Base-by-base conservation (phyloP, 2,113 vertebrate species). In the Corythaixoides concolor region DNA sequence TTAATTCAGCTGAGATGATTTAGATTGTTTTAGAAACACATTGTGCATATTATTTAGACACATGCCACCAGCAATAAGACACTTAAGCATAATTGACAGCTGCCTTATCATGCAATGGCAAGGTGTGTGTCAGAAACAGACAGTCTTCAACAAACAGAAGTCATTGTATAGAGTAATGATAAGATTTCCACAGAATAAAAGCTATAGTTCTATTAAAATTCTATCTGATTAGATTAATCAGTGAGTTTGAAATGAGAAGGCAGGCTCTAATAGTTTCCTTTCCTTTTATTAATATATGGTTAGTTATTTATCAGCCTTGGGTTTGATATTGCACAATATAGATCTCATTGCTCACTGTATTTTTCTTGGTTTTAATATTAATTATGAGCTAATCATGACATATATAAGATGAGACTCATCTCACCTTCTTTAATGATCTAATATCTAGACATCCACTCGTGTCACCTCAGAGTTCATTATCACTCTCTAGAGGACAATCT, bases 401-500 rank as follows among this genome's bases (percentile, higher is more conserved):
- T 52, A 64, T 45, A 15, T 66, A 77, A 53, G 9, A 49, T 1
- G 2, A 35, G 53, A 85, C 79, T 89, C 20, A 79, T 85, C 70
- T 94, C 86, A 68, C 70, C 45, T 82, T 91, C 52, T 88, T 89
- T 93, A 94, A 58, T 93, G 80, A 68, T 69, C 56, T 58, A 93
- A 49, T 87, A 95, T 78, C 91, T 68, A 76, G 84, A 32, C 69
- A 85, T 45, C 58, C 30, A 68, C 62, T 79, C 0, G 0, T 88
- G 58, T 79, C 69, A 85, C 53, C 70, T 82, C 66, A 85, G 84
- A 69, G 39, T 79, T 87, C 84, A 41, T 94, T 95, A 93, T 93
- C 45, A 58, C 66, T 85, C 96, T 88, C 95, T 67, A 50, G 87
- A 93, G 87, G 62, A 89, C 77, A 82, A 88, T 94, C 94, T 72